These are phyloP conservation scores for Artemia franciscana DNA, from an alignment of 1,140 invertebrate genomes.

Conservation along the genomic window DNA sequence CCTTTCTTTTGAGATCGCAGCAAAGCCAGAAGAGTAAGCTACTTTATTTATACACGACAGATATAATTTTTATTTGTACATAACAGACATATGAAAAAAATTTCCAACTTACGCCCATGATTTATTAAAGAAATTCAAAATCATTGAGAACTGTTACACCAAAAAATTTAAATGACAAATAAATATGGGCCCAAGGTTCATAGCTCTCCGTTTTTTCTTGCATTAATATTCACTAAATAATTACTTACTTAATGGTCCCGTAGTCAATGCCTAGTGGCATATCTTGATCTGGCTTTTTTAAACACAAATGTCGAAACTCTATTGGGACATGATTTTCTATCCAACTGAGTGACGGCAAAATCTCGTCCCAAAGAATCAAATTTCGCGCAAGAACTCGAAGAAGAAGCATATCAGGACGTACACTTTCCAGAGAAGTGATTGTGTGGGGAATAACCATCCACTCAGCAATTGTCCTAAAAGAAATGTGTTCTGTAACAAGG, in stretches of 20 bases:
- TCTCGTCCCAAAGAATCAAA: slow-evolving; percentile 65
- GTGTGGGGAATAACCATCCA: slow-evolving; percentile 81
- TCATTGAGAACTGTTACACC: too few relatives aligned
- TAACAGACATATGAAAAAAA: too few relatives aligned
- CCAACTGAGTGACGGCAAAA: slow-evolving; percentile 58
- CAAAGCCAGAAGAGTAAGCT: too few relatives aligned
- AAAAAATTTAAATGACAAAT: too few relatives aligned
- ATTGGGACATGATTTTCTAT: slow-evolving; percentile 54
- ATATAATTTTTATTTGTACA: too few relatives aligned
- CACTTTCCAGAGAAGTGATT: slow-evolving; percentile 70
- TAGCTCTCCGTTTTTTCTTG: too few relatives aligned
- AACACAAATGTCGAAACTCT: slow-evolving; percentile 41
- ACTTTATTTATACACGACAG: too few relatives aligned
- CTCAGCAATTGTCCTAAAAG: slow-evolving; percentile 48
- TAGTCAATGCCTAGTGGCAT: slow-evolving; percentile 44
- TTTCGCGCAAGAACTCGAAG: slow-evolving; percentile 51
- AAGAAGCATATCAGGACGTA: slow-evolving; percentile 75
- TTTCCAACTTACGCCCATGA: too few relatives aligned
- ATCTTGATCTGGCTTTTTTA: slow-evolving; percentile 36
- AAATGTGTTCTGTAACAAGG: slow-evolving; percentile 5
- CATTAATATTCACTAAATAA: too few relatives aligned
- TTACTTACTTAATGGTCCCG: slow-evolving; percentile 76
- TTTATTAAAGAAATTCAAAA: too few relatives aligned
- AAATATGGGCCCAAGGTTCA: too few relatives aligned
- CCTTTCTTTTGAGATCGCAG: too few relatives aligned